Conservation (phyloP, 2,797 vertebrate species). For the Bryconaethiops microstoma region DNA sequence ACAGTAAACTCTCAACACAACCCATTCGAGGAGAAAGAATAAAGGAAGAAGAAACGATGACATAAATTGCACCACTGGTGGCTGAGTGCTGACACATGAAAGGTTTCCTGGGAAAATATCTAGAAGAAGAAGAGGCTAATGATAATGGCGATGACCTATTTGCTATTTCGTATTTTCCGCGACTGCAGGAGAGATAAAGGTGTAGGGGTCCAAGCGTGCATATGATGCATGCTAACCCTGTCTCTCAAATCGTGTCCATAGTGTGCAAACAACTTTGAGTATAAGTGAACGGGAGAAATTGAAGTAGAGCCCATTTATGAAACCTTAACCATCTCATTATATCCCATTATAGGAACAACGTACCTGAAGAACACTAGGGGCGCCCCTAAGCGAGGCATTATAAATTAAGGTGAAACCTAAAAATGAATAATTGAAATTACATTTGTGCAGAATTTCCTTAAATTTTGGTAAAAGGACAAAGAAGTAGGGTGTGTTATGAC, state of each 20-base stretch:
- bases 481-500: no score
- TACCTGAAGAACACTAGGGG: no score
- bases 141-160: not conserved
- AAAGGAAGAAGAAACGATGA: not conserved
- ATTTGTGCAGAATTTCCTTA: no score
- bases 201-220: not conserved
- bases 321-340: no score
- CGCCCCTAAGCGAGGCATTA: no score
- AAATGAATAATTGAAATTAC: no score
- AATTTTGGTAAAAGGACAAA: no score
- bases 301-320: no score
- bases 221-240: not conserved
- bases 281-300: no score
- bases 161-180: not conserved
- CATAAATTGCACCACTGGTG: no score
- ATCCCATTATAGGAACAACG: no score
- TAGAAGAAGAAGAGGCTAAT: not conserved
- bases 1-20: conserved; percentile 11
- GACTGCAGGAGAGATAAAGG: not conserved
- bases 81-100: not conserved
- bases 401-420: no score
- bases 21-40: not conserved
- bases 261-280: not conserved
- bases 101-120: not conserved
- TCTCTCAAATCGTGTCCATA: not conserved